Conservation (phyloP, 2,113 vertebrate species). For the Vombatus ursinus region DNA sequence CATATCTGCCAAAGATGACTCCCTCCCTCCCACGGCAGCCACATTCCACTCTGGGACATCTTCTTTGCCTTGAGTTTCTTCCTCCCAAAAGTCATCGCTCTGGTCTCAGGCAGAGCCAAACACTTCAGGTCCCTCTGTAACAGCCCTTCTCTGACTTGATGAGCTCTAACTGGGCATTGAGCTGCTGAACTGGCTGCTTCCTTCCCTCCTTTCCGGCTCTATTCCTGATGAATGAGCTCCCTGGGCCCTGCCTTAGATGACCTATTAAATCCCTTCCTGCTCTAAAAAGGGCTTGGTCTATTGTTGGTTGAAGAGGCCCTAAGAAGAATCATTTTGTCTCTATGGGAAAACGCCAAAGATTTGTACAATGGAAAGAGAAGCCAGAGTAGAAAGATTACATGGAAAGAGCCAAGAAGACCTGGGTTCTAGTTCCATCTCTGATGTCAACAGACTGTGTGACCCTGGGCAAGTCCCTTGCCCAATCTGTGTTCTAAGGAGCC, state of each 20-base stretch:
- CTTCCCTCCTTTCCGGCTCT: background rate
- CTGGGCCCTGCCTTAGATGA: background rate
- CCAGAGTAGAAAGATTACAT: background rate
- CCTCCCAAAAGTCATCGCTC: background rate
- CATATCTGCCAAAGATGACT: background rate
- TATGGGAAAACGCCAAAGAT: background rate
- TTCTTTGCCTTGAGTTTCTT: background rate
- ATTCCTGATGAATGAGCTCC: background rate
- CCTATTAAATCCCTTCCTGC: background rate
- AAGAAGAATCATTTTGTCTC: background rate
- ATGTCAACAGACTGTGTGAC: background rate
- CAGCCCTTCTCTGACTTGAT: too few relatives aligned
- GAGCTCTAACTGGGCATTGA: background rate
- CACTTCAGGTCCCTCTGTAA: too few relatives aligned
- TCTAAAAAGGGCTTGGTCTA: background rate
- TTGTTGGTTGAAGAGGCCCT: background rate
- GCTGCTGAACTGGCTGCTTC: background rate
- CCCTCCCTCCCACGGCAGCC: background rate
- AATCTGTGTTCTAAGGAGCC: background rate
- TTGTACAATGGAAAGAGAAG: background rate
- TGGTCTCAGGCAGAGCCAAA: background rate
- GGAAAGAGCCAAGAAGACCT: background rate
- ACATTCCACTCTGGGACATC: background rate
- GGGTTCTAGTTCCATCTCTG: background rate
- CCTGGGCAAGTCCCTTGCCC: background rate